Base-by-base conservation (phyloP, 2,888 invertebrate species). In the Pristionchus entomophagus region DNA sequence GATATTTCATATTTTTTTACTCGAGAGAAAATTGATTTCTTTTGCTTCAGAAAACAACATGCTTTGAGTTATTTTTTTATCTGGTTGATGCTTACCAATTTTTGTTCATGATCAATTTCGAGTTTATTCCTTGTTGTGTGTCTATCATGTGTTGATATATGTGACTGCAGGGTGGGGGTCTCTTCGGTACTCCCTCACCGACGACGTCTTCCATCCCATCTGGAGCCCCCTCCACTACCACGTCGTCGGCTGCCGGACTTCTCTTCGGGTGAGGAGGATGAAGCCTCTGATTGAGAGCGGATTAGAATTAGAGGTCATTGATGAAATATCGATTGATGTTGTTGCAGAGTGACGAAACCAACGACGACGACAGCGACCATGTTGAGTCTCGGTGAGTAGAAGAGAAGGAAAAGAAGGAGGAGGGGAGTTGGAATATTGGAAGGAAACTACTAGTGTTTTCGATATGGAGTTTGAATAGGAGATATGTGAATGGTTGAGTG, bases 241-340 rank as follows among this genome's bases (percentile, higher is more conserved):
- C 87, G 4, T 56, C 87, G 17, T 59, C 86, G 29, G 78, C 62
- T 35, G 86, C 85, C 22, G 85, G 85, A 51, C 56, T 85, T 6
- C 77, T 85, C 53, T 85, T 85, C 56, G 85, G 85, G 73, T 56
- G n/a, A 56, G 19, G 22, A 17, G 17, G n/a, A 56, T 56, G 45
- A n/a, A n/a, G n/a, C n/a, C n/a, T n/a, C n/a, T n/a, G n/a, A n/a
- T n/a, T n/a, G n/a, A n/a, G n/a, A n/a, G n/a, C n/a, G n/a, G n/a
- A n/a, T 45, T 45, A 45, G 14, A 45, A 45, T 45, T 6, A 45
- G 14, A 14, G 45, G 14, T 45, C n/a, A 56, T 22, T 14, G 45
- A 45, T 45, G 45, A 45, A 45, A 45, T 45, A 51, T 32, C 0
- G 22, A 51, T 1, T 29, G 49, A 41, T 4, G 2, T 26, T 8